Conservation (phyloP, 2,113 vertebrate species). For the Corythornis vintsioides region DNA sequence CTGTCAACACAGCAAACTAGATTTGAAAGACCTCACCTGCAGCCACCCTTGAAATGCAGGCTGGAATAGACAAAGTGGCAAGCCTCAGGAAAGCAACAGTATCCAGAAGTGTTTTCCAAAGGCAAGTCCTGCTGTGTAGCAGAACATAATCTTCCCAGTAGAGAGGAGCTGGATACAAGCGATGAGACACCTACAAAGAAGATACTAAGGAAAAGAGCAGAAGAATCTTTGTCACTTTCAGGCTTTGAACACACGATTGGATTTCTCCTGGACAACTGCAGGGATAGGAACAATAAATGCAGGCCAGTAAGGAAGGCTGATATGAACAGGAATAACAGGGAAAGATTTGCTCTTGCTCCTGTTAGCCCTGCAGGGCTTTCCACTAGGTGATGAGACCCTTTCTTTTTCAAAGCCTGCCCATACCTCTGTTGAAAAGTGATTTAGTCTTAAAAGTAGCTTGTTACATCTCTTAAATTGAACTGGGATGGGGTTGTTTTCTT, state of each 20-base stretch:
- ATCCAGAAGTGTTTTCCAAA: background rate
- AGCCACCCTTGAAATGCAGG: background rate
- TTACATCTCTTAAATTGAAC: background rate
- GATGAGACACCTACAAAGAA: background rate
- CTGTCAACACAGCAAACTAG: background rate
- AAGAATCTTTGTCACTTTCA: background rate
- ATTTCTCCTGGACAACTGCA: background rate
- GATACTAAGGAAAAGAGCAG: background rate
- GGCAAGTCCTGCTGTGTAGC: background rate
- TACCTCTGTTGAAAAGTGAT: background rate
- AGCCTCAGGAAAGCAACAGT: background rate
- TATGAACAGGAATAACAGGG: background rate
- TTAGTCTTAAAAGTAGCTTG: background rate
- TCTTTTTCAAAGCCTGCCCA: background rate
- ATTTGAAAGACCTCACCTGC: background rate
- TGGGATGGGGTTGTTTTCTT: background rate
- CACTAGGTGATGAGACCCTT: background rate
- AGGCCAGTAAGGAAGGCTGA: background rate
- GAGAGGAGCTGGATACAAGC: background rate
- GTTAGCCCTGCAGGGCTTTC: background rate
- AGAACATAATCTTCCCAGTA: background rate
- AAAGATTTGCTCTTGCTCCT: background rate
- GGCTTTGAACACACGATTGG: background rate
- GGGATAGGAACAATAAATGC: background rate
- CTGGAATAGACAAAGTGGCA: background rate